Evolutionary conservation across 2,797 vertebrate species (phyloP).

Genomic region (Chelidonichthys spinosus): DNA sequence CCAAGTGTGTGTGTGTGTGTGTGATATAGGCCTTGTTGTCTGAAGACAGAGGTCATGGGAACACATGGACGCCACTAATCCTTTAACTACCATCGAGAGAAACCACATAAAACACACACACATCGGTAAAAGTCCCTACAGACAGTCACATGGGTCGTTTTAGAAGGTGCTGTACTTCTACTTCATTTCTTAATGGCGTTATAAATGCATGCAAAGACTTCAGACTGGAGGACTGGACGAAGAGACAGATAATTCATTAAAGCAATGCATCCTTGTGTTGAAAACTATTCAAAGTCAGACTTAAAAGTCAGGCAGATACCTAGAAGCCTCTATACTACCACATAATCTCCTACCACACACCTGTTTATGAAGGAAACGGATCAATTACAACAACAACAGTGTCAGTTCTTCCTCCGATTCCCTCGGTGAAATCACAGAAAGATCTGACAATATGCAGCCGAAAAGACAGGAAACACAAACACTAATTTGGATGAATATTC

Average conservation of each 20-base stretch:
- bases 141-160: too few relatives aligned
- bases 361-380: neutral
- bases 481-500: neutral
- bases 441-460: neutral
- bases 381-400: neutral
- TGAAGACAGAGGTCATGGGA: conserved; percentile 46
- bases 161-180: too few relatives aligned
- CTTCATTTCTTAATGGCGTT: neutral
- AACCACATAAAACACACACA: conserved; percentile 16
- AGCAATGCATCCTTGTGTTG: neutral
- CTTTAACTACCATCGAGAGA: conserved; percentile 35
- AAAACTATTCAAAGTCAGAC: neutral
- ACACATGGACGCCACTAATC: conserved; percentile 58
- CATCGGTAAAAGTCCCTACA: neutral
- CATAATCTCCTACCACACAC: too few relatives aligned
- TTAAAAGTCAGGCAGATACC: neutral
- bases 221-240: neutral
- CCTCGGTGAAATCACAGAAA: neutral
- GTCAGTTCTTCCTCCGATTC: neutral
- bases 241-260: neutral
- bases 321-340: neutral
- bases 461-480: neutral
- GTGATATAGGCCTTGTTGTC: conserved; percentile 33
- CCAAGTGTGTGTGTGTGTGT: conserved; percentile 40
- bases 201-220: neutral